Base-by-base conservation (phyloP, 2,113 vertebrate species). In the Chrysochloris asiatica region DNA sequence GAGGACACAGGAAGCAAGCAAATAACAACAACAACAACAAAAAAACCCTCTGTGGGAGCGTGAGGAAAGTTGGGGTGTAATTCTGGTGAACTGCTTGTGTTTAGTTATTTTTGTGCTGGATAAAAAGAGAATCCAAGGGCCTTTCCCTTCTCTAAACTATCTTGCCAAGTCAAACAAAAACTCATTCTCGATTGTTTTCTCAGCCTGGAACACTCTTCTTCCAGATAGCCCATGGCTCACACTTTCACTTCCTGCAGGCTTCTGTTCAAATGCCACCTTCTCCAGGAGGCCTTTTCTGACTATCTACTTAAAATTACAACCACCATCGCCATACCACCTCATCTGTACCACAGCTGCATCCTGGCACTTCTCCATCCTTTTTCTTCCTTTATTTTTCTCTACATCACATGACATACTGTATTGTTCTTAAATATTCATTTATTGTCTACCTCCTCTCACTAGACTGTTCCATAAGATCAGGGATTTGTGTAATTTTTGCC, bases 21-120 rank as follows among this genome's bases (percentile, higher is more conserved):
- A 81, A n/a, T n/a, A n/a, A n/a, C n/a, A n/a, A n/a, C n/a, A n/a
- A n/a, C n/a, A n/a, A n/a, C n/a, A n/a, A 54, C 21, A 65, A 63
- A 56, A 36, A 67, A 50, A 65, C 47, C 41, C 28, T 88, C 45
- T 88, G 48, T 78, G 47, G 26, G 71, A 63, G n/a, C 52, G 10
- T n/a, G 21, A 79, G 78, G 56, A 33, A 83, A 83, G 48, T 69
- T 86, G 86, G 56, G 89, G 83, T 38, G 45, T 72, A 22, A 75
- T 83, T 89, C 59, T 71, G 56, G 50, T 80, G 65, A 67, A 33
- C 65, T 90, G 50, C 59, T 81, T 56, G 67, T 48, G 28, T 73
- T 80, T 45, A 59, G 93, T 24, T 91, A 61, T 71, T 86, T 93
- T 93, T 72, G 78, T 91, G 14, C 50, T 79, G 50, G 48, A 56